Conservation (phyloP, 2,888 invertebrate genomes). For the Drosophila prostipennis region DNA sequence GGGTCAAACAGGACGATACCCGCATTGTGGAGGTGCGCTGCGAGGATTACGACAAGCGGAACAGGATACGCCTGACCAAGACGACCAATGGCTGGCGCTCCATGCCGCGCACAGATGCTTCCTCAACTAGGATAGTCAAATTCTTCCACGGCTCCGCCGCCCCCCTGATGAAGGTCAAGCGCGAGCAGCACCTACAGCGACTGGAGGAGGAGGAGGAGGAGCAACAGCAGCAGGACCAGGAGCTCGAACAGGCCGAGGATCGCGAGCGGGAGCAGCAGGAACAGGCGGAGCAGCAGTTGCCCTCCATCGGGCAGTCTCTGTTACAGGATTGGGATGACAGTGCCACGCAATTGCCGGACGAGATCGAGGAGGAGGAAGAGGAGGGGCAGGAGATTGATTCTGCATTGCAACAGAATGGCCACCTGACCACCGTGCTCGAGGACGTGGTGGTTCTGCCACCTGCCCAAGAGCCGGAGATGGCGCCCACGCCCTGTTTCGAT, state of each 20-base stretch:
- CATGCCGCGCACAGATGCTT: slow-evolving; percentile 89
- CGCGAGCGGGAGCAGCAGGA: slow-evolving; percentile 3
- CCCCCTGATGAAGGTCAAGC: slow-evolving; percentile 84
- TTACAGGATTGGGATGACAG: slow-evolving; percentile 49
- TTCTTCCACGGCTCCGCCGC: slow-evolving; percentile 79
- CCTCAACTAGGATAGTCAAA: slow-evolving; percentile 81
- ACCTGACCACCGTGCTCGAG: slow-evolving; percentile 54
- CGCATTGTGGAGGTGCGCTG: slow-evolving; percentile 93
- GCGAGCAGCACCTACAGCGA: slow-evolving; percentile 66
- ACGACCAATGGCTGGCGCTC: slow-evolving; percentile 93
- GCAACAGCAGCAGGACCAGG: slow-evolving; percentile 10
- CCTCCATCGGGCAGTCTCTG: slow-evolving; percentile 28
- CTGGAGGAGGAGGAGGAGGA: slow-evolving; percentile 37
- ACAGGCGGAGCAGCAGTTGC: slow-evolving; percentile 11
- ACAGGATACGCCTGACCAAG: slow-evolving; percentile 92
- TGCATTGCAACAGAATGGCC: slow-evolving; percentile 21
- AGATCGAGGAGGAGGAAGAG: slow-evolving; percentile 28
- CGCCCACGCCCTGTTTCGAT: slow-evolving; percentile 54
- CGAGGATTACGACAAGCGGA: slow-evolving; percentile 94
- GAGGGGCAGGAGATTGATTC: slow-evolving; percentile 10
- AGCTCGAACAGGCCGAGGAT: slow-evolving; percentile 2
- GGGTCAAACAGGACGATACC: slow-evolving; percentile 92
- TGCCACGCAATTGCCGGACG: slow-evolving; percentile 35
- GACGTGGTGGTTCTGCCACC: slow-evolving; percentile 60
- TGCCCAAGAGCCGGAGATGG: slow-evolving; percentile 16